Base-by-base conservation (phyloP, 2,797 vertebrate species). In the Emys orbicularis region DNA sequence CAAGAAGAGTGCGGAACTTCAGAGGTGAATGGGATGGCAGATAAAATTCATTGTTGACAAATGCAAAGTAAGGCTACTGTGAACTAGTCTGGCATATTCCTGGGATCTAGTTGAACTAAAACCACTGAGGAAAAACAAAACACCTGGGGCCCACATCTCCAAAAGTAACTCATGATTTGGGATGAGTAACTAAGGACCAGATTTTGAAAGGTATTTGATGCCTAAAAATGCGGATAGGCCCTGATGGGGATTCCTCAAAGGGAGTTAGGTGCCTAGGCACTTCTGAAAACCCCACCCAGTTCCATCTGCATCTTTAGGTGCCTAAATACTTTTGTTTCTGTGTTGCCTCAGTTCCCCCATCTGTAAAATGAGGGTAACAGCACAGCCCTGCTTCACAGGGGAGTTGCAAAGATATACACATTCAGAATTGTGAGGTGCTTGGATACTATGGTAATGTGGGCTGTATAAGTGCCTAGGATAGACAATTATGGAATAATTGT, bases 11-110 rank as follows among this genome's bases (percentile, higher is more conserved):
- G 79, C n/a, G 52, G 7, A 44, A 9, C 85, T 85, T 68, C 84
- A 53, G 61, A 76, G 8, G 79, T 37, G 61, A n/a, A 68, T 37
- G 61, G 61, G 0, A 1, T 6, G 1, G 2, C 2, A n/a, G 2
- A 2, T 15, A 52, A 68, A 77, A 41, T 3, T 56, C 44, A 23
- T 5, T 83, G 81, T 61, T 29, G 8, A 5, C 53, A n/a, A 53
- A 0, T 49, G 47, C 12, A n/a, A 91, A 89, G 65, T 53, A 53
- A 57, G 56, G 56, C 23, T 57, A 57, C 25, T 92, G 89, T 90
- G 29, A 79, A 8, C 27, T 2, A 31, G 3, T 72, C 82, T 21
- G 21, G 10, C 41, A 85, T 54, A 9, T 9, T 54, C 65, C 47
- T 83, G 15, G 44, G 41, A 56, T 61, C 15, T 8, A 21, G 34